These are phyloP conservation scores for Neodiprion pinetum DNA, from an alignment of 1,140 invertebrate genomes.

Conservation along the genomic window DNA sequence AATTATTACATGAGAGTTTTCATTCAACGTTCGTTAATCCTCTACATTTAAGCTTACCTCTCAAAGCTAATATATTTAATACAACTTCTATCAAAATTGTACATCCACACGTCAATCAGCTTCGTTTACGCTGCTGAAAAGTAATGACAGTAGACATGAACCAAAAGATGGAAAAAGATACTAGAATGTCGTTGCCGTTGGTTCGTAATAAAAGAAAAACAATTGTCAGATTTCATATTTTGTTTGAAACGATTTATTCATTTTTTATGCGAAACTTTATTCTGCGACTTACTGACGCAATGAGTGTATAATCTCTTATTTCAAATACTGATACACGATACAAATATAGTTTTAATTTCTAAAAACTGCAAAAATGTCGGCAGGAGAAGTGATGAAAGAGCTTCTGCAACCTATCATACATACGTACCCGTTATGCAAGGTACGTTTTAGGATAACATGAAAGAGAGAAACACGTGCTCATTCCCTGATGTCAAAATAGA, in stretches of 20 bases:
- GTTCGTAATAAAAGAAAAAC: not conserved
- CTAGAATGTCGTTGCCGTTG: not conserved
- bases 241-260: not conserved
- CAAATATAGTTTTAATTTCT: not conserved
- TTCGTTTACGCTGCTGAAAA: no score
- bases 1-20: not conserved
- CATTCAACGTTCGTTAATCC: not conserved
- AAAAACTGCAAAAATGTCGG: constrained; percentile 32
- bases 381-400: constrained; percentile 67
- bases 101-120: no score
- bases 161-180: not conserved
- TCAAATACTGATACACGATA: not conserved
- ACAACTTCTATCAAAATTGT: no score
- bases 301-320: not conserved
- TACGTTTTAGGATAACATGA: constrained; percentile 44
- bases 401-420: constrained; percentile 63
- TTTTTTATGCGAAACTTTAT: no score
- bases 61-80: no score
- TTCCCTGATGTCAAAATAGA: not conserved
- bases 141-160: not conserved
- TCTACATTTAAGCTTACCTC: no score
- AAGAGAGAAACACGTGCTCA: not conserved
- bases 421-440: constrained; percentile 77
- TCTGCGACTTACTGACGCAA: no score
- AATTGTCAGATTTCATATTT: not conserved